Conservation (phyloP, 2,113 vertebrate species). For the Motacilla tschutschensis region DNA sequence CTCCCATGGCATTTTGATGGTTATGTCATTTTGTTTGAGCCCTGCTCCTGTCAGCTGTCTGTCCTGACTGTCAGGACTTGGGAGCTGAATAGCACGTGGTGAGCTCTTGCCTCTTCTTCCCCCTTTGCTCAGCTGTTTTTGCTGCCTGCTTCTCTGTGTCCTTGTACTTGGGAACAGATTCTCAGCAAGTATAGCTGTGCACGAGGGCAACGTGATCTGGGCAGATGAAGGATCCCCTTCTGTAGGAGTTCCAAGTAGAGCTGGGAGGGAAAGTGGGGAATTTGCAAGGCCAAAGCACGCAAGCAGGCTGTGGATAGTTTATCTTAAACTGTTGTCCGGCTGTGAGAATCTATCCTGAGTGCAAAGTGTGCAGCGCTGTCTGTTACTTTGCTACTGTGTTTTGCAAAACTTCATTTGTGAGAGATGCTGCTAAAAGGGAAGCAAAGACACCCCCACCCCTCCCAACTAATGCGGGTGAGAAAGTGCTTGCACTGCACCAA, state of each 20-base stretch:
- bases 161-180: slow-evolving; percentile 38
- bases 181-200: background rate
- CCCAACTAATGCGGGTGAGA: background rate
- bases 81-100: slow-evolving; percentile 60
- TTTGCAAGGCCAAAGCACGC: background rate
- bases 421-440: background rate
- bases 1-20: slow-evolving; percentile 50
- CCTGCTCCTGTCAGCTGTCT: slow-evolving; percentile 56
- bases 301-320: background rate
- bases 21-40: slow-evolving; percentile 66
- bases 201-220: background rate
- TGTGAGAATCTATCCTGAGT: background rate
- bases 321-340: background rate
- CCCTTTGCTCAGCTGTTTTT: slow-evolving; percentile 59
- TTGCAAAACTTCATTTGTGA: background rate
- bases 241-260: slow-evolving; percentile 7
- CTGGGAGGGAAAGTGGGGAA: background rate
- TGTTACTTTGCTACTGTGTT: background rate
- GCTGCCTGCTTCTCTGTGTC: slow-evolving; percentile 32
- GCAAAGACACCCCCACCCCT: background rate
- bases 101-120: slow-evolving; percentile 48
- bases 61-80: slow-evolving; percentile 39
- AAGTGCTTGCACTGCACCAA: slow-evolving; percentile 8
- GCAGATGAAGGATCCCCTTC: slow-evolving; percentile 5
- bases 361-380: background rate